Evolutionary conservation across 2,797 vertebrate genomes (phyloP).

Genomic region (Limosa lapponica): DNA sequence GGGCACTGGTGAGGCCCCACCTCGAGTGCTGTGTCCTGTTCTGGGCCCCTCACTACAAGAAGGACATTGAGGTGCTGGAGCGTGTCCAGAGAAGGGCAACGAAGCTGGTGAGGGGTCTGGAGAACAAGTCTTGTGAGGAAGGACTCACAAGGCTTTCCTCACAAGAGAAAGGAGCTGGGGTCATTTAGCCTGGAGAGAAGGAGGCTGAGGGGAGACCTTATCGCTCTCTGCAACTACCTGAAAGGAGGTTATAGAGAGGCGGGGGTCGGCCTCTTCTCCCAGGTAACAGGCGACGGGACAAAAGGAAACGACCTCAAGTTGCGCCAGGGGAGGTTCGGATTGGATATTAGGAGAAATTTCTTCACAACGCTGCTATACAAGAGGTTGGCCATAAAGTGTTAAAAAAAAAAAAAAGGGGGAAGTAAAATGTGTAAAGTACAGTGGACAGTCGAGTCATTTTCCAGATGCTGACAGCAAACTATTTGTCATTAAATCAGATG

Average conservation of each 20-base stretch:
- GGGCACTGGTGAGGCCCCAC: not conserved
- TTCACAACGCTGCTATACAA: not conserved
- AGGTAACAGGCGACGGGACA: not conserved
- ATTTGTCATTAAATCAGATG: constrained; percentile 73
- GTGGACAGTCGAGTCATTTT: constrained; percentile 10
- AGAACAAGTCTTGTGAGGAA: not conserved
- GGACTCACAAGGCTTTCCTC: too few species aligned
- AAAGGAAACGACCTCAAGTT: not conserved
- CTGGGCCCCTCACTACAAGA: not conserved
- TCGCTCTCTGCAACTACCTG: not conserved
- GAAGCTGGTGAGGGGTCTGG: not conserved
- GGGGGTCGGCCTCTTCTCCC: not conserved
- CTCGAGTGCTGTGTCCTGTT: not conserved
- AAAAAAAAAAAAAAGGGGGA: constrained; percentile 12
- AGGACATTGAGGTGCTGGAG: not conserved
- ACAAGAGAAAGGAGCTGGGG: too few species aligned
- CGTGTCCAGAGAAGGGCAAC: not conserved
- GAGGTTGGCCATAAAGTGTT: not conserved
- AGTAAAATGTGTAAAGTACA: constrained; percentile 4
- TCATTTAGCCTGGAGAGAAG: not conserved
- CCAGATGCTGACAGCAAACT: constrained; percentile 20
- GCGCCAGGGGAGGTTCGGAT: not conserved
- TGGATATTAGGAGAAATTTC: not conserved
- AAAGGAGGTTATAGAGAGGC: not conserved
- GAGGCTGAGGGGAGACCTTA: not conserved